Evolutionary conservation across 2,113 vertebrate species (phyloP).

Genomic region (Perca flavescens): DNA sequence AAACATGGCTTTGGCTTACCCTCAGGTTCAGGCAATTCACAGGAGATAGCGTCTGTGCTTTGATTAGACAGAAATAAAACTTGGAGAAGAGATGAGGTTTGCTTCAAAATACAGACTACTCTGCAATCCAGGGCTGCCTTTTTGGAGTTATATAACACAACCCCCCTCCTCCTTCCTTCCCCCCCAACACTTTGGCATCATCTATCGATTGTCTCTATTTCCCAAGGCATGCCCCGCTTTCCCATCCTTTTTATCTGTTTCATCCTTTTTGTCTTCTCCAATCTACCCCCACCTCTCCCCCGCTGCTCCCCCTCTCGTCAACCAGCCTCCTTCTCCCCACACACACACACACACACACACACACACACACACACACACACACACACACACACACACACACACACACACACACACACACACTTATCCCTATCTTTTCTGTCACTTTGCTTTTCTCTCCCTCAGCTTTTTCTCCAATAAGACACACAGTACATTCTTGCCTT

Average conservation of each 20-base stretch:
- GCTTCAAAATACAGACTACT: constrained; percentile 49
- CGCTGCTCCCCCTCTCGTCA: background rate
- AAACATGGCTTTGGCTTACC: constrained; percentile 6
- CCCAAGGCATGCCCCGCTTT: constrained; percentile 43
- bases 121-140: constrained; percentile 49
- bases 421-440: constrained; percentile 29
- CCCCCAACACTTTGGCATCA: constrained; percentile 48
- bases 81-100: constrained; percentile 25
- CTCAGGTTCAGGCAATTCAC: constrained; percentile 31
- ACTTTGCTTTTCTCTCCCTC: constrained; percentile 24
- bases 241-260: constrained; percentile 60
- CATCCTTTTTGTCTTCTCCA: constrained; percentile 58
- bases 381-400: background rate
- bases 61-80: constrained; percentile 51
- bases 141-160: constrained; percentile 74
- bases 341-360: background rate
- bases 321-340: background rate
- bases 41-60: constrained; percentile 44
- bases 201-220: constrained; percentile 64
- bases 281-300: background rate
- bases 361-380: constrained; percentile 3
- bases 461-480: constrained; percentile 18
- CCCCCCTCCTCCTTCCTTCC: background rate
- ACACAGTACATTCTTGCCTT: background rate
- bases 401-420: background rate